phyloP scores from a whole-genome alignment of 37 sponge, comb jelly and placozoan species.

The Tethya wilhelma region DNA sequence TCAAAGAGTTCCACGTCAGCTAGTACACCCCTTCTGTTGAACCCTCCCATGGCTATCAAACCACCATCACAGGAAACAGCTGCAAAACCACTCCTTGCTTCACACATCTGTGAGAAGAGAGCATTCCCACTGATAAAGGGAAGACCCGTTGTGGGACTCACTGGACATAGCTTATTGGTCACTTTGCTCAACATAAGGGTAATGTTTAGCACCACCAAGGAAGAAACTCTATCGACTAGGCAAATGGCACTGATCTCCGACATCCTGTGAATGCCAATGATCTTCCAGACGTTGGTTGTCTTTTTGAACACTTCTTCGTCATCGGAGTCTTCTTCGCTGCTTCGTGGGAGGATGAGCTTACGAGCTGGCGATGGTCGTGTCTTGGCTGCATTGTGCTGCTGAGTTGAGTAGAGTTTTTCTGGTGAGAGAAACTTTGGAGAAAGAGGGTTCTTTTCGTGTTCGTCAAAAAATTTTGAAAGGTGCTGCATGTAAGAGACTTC shows the following conservation, averaged over 20 bases:
- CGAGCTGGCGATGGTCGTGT: constrained; percentile 27
- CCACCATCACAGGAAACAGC: constrained; percentile 4
- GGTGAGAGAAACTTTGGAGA: constrained; percentile 7
- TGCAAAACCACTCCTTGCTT: constrained; percentile 66
- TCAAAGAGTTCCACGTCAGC: constrained; percentile 42
- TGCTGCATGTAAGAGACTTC: neutral
- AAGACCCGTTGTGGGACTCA: constrained; percentile 75
- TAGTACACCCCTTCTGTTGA: constrained; percentile 62
- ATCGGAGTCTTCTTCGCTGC: neutral
- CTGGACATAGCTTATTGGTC: neutral
- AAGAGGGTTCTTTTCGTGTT: neutral
- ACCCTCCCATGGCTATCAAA: constrained; percentile 71
- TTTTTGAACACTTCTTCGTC: neutral
- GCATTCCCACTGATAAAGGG: neutral
- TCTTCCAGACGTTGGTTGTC: neutral
- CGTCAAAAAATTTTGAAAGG: neutral
- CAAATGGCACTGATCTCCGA: constrained; percentile 9
- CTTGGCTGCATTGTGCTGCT: neutral
- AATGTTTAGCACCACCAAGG: constrained; percentile 16
- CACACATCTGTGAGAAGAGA: constrained; percentile 37
- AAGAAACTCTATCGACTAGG: neutral
- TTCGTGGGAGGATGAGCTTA: constrained; percentile 21
- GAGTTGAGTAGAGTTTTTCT: neutral
- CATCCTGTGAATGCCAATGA: neutral
- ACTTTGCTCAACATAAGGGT: neutral